phyloP scores from a whole-genome alignment of 2,113 vertebrate genomes.

The Podocnemis expansa region DNA sequence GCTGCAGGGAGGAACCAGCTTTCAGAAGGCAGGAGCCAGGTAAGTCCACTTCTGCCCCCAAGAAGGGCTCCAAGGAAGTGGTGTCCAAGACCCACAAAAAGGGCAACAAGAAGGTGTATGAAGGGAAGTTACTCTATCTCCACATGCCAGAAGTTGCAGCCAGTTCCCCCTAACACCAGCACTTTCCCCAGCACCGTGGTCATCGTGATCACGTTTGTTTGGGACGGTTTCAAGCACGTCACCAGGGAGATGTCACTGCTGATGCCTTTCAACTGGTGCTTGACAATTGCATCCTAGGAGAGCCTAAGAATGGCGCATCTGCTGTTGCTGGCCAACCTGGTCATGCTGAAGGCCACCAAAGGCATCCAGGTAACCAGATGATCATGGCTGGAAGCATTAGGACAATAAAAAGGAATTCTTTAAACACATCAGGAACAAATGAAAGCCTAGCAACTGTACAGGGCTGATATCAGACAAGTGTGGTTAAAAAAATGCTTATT shows the following conservation, averaged over 20 bases:
- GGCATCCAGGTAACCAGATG: not conserved
- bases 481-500: not conserved
- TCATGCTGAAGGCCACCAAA: not conserved
- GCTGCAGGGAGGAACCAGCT: not conserved
- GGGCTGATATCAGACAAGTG: not conserved
- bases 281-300: fast-evolving
- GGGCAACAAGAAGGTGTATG: not conserved
- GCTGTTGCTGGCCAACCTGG: not conserved
- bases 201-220: not conserved
- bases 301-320: too few relatives aligned
- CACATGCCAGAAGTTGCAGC: not conserved
- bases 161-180: not conserved
- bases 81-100: not conserved
- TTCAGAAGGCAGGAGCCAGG: not conserved
- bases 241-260: too few relatives aligned
- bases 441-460: not conserved
- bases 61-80: not conserved
- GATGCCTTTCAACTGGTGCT: not conserved
- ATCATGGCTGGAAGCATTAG: not conserved
- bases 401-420: not conserved
- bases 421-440: not conserved
- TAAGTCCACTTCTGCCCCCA: not conserved
- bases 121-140: not conserved
- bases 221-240: not conserved
- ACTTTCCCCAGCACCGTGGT: not conserved